These are phyloP conservation scores for Poeciliopsis gracilis DNA, from an alignment of 2,797 vertebrate species.

Conservation along the genomic window DNA sequence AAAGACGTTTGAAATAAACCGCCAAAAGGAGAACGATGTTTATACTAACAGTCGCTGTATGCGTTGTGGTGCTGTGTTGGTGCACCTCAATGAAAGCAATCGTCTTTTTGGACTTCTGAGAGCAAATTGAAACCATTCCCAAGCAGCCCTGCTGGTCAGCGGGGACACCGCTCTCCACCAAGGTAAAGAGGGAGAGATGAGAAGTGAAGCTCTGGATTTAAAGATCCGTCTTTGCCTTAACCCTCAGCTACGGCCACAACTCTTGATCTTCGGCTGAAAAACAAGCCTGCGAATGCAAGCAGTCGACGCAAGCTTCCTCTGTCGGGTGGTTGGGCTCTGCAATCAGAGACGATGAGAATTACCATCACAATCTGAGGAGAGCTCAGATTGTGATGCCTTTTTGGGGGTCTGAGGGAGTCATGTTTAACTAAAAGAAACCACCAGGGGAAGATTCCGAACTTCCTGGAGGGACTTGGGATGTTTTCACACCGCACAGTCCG, in stretches of 20 bases:
- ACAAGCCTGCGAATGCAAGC: background rate
- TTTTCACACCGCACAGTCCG: too few species aligned
- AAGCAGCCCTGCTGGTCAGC: background rate
- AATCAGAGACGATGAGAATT: background rate
- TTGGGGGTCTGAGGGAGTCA: too few species aligned
- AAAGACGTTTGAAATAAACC: background rate
- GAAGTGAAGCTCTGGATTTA: background rate
- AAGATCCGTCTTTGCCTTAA: background rate
- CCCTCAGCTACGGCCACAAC: background rate
- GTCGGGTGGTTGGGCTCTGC: background rate
- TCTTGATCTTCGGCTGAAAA: background rate
- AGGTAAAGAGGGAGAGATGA: background rate
- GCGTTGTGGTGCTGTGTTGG: background rate
- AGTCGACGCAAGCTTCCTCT: background rate
- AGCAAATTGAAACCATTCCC: background rate
- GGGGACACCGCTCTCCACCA: background rate
- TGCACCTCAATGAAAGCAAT: background rate
- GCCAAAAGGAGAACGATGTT: background rate
- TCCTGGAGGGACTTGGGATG: background rate
- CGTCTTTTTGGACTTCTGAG: background rate
- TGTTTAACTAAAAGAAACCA: background rate
- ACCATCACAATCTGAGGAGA: background rate
- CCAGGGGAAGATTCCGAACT: background rate
- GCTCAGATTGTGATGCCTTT: background rate
- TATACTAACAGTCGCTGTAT: background rate